Conservation (phyloP, 2,888 invertebrate species). For the Eupithecia vulgata region DNA sequence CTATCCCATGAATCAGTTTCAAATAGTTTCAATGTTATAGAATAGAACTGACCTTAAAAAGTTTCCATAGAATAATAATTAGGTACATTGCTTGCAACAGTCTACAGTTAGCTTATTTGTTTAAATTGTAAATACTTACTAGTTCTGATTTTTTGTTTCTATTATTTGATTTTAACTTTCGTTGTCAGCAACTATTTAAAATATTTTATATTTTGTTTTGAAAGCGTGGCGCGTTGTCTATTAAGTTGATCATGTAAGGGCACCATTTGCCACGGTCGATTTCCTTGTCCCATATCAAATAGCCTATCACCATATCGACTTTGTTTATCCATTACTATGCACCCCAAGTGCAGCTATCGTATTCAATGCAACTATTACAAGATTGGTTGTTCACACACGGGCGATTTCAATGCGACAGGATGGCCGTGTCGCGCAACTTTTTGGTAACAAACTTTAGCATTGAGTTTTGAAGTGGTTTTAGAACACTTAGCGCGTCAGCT, state of each 20-base stretch:
- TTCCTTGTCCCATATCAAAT: slow-evolving; percentile 16
- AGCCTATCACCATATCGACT: slow-evolving; percentile 24
- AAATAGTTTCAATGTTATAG: no score
- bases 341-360: slow-evolving; percentile 17
- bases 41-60: no score
- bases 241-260: background rate
- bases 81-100: no score
- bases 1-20: no score
- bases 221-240: background rate
- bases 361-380: slow-evolving; percentile 14
- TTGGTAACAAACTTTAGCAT: background rate
- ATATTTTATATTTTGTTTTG: background rate
- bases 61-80: no score
- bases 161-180: no score
- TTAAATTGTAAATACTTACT: no score
- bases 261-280: slow-evolving; percentile 1
- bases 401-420: background rate
- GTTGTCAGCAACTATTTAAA: no score
- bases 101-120: no score
- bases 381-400: slow-evolving; percentile 1
- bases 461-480: background rate
- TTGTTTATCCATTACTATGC: slow-evolving; percentile 31
- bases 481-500: no score
- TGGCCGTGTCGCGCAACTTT: background rate
- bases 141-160: no score